A percentile compares a stretch with the other conserved stretches of the same genome.
These are phyloP conservation scores for Philotrypesis tridentata DNA, from an alignment of 1,140 invertebrate genomes.

Conservation along the genomic window DNA sequence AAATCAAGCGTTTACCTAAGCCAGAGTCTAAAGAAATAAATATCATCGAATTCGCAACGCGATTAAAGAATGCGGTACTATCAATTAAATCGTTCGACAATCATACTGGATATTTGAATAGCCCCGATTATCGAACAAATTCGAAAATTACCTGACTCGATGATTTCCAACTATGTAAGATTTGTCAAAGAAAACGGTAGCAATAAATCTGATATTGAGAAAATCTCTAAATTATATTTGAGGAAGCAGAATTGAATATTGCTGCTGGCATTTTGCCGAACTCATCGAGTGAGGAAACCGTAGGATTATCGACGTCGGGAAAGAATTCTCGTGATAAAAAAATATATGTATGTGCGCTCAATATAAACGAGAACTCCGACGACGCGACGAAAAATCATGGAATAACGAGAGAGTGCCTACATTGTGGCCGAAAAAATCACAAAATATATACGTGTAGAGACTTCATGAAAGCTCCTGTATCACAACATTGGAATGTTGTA, in stretches of 20 bases:
- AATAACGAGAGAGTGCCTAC: too few relatives aligned
- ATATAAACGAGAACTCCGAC: too few relatives aligned
- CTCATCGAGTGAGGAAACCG: background rate
- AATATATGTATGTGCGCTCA: background rate
- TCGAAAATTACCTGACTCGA: background rate
- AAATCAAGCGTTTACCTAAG: background rate
- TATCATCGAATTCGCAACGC: conserved; percentile 9
- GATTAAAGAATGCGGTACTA: background rate
- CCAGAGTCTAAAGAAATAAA: background rate
- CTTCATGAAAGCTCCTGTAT: background rate
- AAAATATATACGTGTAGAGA: background rate
- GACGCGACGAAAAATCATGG: background rate
- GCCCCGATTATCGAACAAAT: background rate
- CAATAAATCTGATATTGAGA: background rate
- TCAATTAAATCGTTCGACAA: background rate
- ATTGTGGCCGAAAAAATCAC: background rate
- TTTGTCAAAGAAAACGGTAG: background rate
- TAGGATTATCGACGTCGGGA: background rate
- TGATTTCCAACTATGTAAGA: background rate
- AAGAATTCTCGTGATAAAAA: background rate
- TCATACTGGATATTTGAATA: background rate
- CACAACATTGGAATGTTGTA: background rate
- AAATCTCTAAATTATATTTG: background rate
- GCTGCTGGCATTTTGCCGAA: background rate
- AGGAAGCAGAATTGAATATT: background rate